phyloP scores from a whole-genome alignment of 2,888 invertebrate genomes.

The Eledone cirrhosa region DNA sequence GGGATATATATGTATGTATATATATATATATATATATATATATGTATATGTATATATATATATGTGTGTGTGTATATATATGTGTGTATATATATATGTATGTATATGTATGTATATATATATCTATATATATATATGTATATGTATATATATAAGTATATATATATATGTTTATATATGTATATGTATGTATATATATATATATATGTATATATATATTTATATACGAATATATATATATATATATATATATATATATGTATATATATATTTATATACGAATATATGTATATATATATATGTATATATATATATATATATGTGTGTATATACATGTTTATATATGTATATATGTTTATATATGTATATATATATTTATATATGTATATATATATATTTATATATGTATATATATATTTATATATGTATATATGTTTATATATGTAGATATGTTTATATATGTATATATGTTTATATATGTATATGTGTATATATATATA shows the following conservation, averaged over 20 bases:
- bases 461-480: not conserved
- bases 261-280: no score
- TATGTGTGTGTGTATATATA: not conserved
- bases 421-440: not conserved
- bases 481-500: not conserved
- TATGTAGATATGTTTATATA: not conserved
- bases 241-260: no score
- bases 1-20: not conserved
- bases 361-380: slow-evolving; percentile 12
- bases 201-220: not conserved
- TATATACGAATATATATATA: no score
- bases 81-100: not conserved
- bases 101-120: not conserved
- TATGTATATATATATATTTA: no score
- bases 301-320: not conserved
- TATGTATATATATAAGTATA: no score
- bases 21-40: not conserved
- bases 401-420: not conserved
- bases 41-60: not conserved
- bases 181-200: slow-evolving; percentile 4
- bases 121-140: no score
- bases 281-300: not conserved
- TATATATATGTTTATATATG: slow-evolving; percentile 1
- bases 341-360: slow-evolving; percentile 13
- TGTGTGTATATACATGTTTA: not conserved